These are phyloP conservation scores for Drosophila greeni DNA, from an alignment of 2,888 invertebrate species.

Conservation along the genomic window DNA sequence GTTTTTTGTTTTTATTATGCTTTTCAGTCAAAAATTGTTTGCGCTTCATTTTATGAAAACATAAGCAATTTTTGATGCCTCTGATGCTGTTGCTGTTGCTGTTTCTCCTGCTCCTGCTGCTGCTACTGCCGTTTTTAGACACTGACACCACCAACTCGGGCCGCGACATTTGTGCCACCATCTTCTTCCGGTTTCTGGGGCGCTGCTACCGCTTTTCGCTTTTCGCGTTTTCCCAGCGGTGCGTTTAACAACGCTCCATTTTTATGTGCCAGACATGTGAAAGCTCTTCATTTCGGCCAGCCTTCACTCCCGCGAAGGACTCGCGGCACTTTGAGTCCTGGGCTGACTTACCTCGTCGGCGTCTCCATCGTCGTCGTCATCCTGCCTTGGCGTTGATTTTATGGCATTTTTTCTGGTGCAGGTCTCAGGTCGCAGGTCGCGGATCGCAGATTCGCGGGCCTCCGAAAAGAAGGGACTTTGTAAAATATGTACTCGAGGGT, in stretches of 20 bases:
- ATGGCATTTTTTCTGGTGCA: constrained; percentile 58
- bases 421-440: constrained; percentile 10
- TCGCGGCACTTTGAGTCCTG: constrained; percentile 15
- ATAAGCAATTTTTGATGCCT: constrained; percentile 67
- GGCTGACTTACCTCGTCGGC: constrained; percentile 70
- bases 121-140: constrained; percentile 54
- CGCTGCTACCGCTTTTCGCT: constrained; percentile 29
- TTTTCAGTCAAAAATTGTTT: constrained; percentile 73
- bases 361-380: constrained; percentile 25
- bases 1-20: constrained; percentile 60
- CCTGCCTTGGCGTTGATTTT: constrained; percentile 69
- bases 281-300: constrained; percentile 68
- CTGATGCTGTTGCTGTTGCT: constrained; percentile 30
- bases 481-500: constrained; percentile 73
- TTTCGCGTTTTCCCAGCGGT: constrained; percentile 59
- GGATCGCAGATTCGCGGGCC: constrained; percentile 4
- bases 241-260: constrained; percentile 73
- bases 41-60: constrained; percentile 73
- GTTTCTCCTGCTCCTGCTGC: constrained; percentile 34
- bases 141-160: constrained; percentile 68
- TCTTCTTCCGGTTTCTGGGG: constrained; percentile 30
- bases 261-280: constrained; percentile 72
- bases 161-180: constrained; percentile 43
- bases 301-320: constrained; percentile 19
- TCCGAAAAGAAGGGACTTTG: constrained; percentile 50